Base-by-base conservation (phyloP, 2,797 vertebrate genomes). In the Anas flavirostris region DNA sequence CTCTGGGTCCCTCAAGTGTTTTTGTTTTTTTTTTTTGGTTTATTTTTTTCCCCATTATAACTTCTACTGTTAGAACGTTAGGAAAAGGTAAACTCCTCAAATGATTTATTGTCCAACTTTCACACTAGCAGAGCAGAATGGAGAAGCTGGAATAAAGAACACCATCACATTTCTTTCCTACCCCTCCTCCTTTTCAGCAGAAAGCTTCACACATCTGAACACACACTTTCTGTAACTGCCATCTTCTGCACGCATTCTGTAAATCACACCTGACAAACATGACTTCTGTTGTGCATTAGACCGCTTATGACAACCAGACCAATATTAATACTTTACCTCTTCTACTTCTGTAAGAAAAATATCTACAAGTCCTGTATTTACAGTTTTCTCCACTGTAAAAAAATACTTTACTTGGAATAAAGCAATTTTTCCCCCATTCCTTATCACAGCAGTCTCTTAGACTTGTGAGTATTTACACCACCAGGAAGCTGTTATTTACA, bases 81-180 rank as follows among this genome's bases (percentile, higher is more conserved):
- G 44, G 44, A 46, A 46, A 46, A 46, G 44, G 44, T 46, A 22
- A 95, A 93, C 28, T 55, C 39, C 33, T 91, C 4, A 9, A 86
- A 56, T 91, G 78, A 95, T 88, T 95, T 96, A 68, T 68, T 92
- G 58, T 70, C 81, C 75, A 64, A 91, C 90, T 94, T 94, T 85
- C 73, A 75, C 0, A 4, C 60, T 73, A 91, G 67, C 52, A 82
- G 37, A 95, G 68, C 2, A 0, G 75, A 96, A 68, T 81, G 7
- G 58, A 56, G 83, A 84, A 95, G 74, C 29, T 25, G 43, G 41
- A 87, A 78, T 59, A 33, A 93, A 84, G 81, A 39, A 41, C 26
- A 84, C 56, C 84, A 72, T 58, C 33, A 44, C 13, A 60, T 83
- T 86, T 82, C 67, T 69, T 82, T 50, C 31, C 16, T 79, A 78